These are phyloP conservation scores for Alcedo quadribrachys DNA, from an alignment of 2,797 vertebrate species.

Conservation along the genomic window DNA sequence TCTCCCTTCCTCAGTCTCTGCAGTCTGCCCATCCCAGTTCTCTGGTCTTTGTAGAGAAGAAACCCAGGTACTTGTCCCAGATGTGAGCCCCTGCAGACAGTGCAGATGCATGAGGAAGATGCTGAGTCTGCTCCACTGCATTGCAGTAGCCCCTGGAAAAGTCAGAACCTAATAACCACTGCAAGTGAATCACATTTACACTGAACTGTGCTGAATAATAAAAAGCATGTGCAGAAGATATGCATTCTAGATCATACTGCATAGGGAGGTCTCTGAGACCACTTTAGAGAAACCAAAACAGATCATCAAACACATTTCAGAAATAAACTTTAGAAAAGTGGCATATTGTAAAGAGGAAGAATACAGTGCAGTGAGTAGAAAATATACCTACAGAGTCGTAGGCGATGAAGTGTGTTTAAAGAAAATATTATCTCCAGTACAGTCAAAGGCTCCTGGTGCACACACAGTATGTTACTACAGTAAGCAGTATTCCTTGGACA, in stretches of 20 bases:
- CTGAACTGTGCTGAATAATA: neutral
- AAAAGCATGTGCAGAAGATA: neutral
- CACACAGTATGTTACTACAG: neutral
- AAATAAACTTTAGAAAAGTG: neutral
- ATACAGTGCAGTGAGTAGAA: accelerated
- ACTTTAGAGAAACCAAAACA: neutral
- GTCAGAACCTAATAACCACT: neutral
- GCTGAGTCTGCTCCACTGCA: neutral
- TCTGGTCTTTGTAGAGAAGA: neutral
- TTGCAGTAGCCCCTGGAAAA: neutral
- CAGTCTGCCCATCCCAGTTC: neutral
- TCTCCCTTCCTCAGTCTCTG: neutral
- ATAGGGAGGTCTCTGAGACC: neutral
- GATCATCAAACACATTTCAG: neutral
- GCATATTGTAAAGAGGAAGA: neutral
- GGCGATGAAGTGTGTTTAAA: neutral
- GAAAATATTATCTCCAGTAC: neutral
- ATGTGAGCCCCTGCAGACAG: neutral
- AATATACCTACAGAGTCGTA: neutral
- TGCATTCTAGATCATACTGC: accelerated
- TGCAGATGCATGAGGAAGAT: neutral
- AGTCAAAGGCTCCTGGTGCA: neutral
- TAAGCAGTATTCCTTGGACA: neutral
- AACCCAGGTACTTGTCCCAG: neutral
- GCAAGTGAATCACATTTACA: accelerated